These are phyloP conservation scores for Euproctis similis DNA, from an alignment of 2,888 invertebrate genomes.

Conservation along the genomic window DNA sequence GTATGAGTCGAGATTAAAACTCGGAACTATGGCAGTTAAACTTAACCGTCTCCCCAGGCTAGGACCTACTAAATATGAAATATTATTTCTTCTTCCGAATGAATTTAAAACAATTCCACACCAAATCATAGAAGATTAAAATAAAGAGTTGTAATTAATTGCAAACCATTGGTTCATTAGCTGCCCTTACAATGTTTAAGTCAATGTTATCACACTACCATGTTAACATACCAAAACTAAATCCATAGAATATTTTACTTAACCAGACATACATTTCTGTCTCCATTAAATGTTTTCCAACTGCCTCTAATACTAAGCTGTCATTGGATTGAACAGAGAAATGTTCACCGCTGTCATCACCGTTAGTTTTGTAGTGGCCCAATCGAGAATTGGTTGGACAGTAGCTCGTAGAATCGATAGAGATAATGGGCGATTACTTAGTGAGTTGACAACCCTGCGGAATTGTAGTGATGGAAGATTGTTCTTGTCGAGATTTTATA, in stretches of 20 bases:
- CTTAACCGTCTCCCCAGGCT: no score
- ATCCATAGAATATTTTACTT: neutral
- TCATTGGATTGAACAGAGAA: no score
- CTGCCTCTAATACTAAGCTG: no score
- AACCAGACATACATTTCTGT: neutral
- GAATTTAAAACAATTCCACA: constrained; percentile 9
- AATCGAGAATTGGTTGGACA: constrained; percentile 34
- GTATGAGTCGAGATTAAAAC: no score
- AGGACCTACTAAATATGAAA: constrained; percentile 10
- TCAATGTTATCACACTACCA: constrained; percentile 14
- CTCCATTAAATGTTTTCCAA: constrained; percentile 1
- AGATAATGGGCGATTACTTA: constrained; percentile 61
- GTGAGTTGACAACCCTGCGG: constrained; percentile 50
- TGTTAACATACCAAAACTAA: neutral
- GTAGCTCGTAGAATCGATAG: constrained; percentile 44
- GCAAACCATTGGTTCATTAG: constrained; percentile 28
- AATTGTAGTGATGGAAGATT: constrained; percentile 27
- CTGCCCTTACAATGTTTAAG: constrained; percentile 24
- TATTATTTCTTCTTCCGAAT: constrained; percentile 9
- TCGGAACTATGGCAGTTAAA: no score
- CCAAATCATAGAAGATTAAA: constrained; percentile 8
- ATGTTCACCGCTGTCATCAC: constrained; percentile 1
- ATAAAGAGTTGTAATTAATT: constrained; percentile 26
- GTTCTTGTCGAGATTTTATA: neutral
- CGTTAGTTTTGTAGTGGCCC: constrained; percentile 8